Evolutionary conservation across 2,113 vertebrate genomes (phyloP).

Genomic region (Syrmaticus mikado): DNA sequence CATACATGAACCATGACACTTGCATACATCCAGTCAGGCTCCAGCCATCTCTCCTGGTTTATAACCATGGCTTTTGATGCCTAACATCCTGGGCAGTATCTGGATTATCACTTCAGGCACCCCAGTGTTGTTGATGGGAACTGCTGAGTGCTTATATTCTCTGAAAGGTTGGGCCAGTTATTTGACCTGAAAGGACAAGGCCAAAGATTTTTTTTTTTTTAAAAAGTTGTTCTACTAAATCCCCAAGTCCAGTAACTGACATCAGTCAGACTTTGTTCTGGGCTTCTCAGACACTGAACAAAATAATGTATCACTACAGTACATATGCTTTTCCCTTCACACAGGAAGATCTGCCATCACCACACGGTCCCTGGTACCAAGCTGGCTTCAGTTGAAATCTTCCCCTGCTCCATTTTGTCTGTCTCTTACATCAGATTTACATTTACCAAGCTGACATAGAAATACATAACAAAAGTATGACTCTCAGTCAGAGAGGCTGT

Average conservation of each 20-base stretch:
- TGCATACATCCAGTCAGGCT: not conserved
- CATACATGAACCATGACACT: rapidly evolving
- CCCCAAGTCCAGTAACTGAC: not conserved
- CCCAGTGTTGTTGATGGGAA: not conserved
- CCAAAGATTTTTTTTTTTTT: not conserved
- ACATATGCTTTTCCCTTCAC: rapidly evolving
- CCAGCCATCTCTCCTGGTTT: not conserved
- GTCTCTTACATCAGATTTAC: not conserved
- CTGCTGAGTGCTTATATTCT: not conserved
- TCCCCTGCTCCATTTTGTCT: rapidly evolving
- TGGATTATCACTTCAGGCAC: not conserved
- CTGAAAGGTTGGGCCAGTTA: not conserved
- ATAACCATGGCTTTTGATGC: not conserved
- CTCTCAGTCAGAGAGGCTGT: not conserved
- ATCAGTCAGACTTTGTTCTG: not conserved
- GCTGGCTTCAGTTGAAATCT: rapidly evolving
- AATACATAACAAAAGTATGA: not conserved
- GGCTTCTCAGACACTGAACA: not conserved
- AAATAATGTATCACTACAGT: not conserved
- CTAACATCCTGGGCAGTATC: not conserved
- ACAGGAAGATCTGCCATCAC: rapidly evolving
- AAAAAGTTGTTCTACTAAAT: not conserved
- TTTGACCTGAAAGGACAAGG: not conserved
- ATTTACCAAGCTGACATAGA: not conserved
- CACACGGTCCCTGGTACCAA: rapidly evolving